Base-by-base conservation (phyloP, 2,113 vertebrate genomes). In the Physeter macrocephalus region DNA sequence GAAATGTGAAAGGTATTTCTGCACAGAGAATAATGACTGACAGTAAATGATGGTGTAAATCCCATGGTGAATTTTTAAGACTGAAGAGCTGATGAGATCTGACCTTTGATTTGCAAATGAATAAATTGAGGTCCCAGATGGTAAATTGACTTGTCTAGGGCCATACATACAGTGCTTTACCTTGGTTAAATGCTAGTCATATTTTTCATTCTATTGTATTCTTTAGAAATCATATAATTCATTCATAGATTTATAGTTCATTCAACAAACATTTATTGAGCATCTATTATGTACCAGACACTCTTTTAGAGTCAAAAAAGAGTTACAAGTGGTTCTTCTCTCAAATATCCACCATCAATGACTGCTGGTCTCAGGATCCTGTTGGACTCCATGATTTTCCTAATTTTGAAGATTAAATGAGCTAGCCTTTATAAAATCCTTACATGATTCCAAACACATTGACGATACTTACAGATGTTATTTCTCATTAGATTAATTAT, bases 21-120 rank as follows among this genome's bases (percentile, higher is more conserved):
- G 75, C 41, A 85, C 59, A 90, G 25, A 95, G 90, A 89, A 95
- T 93, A 89, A 9, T 62, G 67, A 95, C n/a, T 93, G 83, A 57
- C 94, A 87, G 57, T 69, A 93, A 89, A 62, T 75, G 54, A 74
- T 90, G 64, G 34, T 77, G 9, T 62, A 87, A 88, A 89, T 62
- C 62, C 78, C 41, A 59, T 59, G 39, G 62, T 62, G 86, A 94
- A 84, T 61, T 93, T 96, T 91, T 94, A 93, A 88, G 80, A 90
- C 39, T 39, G 15, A 84, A 72, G 69, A 82, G 27, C 29, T 86
- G 75, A 82, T 85, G 25, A 81, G 31, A 81, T 92, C 67, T 92
- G 66, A 95, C 21, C 87, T 96, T 95, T 96, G 31, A 92, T 66
- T 83, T 95, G 14, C 39, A 97, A 90, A 77, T 88, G 27, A 95